phyloP scores from a whole-genome alignment of 2,888 invertebrate species.

The Rhyacophila evoluta region DNA sequence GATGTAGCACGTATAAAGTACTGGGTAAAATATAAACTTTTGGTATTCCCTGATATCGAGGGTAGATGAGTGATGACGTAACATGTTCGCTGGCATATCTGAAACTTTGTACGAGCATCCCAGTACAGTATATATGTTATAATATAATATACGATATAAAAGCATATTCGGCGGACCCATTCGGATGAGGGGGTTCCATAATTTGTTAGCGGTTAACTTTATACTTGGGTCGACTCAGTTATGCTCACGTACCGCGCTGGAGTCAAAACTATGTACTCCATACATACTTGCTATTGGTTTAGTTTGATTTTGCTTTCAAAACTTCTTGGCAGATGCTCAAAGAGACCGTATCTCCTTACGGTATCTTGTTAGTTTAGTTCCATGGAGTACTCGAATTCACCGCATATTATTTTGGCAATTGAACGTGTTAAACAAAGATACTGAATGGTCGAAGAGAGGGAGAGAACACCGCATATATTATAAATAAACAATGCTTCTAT shows the following conservation, averaged over 20 bases:
- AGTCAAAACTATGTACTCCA: neutral
- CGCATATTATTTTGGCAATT: neutral
- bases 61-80: slow-evolving; percentile 18
- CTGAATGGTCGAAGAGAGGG: too few species aligned
- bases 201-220: slow-evolving; percentile 24
- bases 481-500: too few species aligned
- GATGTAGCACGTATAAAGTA: too few species aligned
- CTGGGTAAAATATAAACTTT: too few species aligned
- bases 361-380: neutral
- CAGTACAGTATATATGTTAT: neutral
- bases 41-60: slow-evolving; percentile 3
- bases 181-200: neutral
- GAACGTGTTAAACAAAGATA: neutral
- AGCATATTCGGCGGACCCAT: slow-evolving; percentile 13
- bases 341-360: neutral
- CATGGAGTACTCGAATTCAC: neutral
- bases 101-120: neutral
- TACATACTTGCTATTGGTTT: slow-evolving; percentile 5
- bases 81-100: neutral
- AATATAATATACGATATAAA: neutral
- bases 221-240: neutral
- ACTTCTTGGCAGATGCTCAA: neutral
- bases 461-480: too few species aligned
- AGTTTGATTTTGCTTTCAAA: neutral
- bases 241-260: neutral